phyloP scores from a whole-genome alignment of 2,113 vertebrate species.

The Halichoeres trimaculatus region DNA sequence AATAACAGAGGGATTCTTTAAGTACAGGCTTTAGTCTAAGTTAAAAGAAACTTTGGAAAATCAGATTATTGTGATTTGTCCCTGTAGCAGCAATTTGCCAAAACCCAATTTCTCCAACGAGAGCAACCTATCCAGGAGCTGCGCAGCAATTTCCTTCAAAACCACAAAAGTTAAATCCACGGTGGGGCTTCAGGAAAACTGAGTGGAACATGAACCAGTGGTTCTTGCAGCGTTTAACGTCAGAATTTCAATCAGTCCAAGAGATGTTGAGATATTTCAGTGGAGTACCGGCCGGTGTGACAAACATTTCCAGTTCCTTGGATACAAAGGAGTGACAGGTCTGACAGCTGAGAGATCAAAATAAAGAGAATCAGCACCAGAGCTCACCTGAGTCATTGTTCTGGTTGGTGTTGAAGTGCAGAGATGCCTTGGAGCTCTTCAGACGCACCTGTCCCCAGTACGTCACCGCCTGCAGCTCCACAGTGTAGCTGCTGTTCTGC shows the following conservation, averaged over 20 bases:
- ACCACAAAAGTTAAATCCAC: background rate
- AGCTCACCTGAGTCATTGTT: slow-evolving; percentile 82
- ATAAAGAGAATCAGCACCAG: background rate
- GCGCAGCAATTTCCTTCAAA: background rate
- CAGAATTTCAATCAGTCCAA: background rate
- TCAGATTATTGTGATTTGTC: too few species aligned
- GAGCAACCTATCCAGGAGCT: background rate
- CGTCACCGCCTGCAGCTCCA: slow-evolving; percentile 91
- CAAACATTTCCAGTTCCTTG: background rate
- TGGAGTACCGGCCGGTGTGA: background rate
- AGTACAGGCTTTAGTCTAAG: too few species aligned
- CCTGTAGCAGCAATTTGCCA: too few species aligned
- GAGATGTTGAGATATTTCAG: background rate
- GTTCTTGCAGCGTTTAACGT: background rate
- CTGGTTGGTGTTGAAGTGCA: slow-evolving; percentile 86
- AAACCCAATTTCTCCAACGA: background rate
- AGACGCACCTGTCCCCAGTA: slow-evolving; percentile 94
- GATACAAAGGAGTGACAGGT: background rate
- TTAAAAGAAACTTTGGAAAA: too few species aligned
- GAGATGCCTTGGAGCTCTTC: slow-evolving; percentile 90
- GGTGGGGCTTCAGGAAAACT: background rate
- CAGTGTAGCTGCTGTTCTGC: slow-evolving; percentile 87
- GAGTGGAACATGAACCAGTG: background rate
- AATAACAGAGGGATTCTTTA: background rate
- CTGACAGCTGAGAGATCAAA: background rate